Percentiles rank a stretch among this genome's conserved stretches.
phyloP scores from a whole-genome alignment of 1,140 invertebrate species.

The Zelostemma sp. region DNA sequence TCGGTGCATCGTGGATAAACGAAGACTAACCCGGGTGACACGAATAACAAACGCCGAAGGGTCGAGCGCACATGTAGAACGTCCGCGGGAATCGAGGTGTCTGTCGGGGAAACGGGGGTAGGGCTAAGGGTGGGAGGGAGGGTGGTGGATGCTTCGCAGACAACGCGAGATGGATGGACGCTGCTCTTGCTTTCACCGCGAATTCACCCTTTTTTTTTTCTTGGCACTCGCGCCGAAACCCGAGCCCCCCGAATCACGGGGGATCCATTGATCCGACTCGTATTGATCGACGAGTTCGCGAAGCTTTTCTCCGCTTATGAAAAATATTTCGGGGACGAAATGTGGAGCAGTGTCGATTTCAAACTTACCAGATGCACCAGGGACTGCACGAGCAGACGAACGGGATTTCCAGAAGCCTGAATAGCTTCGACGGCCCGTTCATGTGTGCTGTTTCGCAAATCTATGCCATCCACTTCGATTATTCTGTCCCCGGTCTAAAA shows the following conservation, averaged over 20 bases:
- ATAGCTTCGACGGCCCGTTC: slow-evolving; percentile 97
- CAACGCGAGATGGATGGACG: slow-evolving; percentile 26
- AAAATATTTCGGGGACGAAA: too few species aligned
- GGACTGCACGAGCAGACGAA: slow-evolving; percentile 93
- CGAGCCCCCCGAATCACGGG: slow-evolving; percentile 21
- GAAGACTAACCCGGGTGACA: slow-evolving; percentile 43
- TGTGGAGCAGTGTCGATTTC: too few species aligned
- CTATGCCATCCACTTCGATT: slow-evolving; percentile 92
- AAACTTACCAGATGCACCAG: slow-evolving; percentile 85
- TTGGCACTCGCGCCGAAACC: slow-evolving; percentile 5
- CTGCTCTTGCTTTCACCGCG: slow-evolving; percentile 17
- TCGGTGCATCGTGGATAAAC: slow-evolving; percentile 57
- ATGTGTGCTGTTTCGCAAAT: slow-evolving; percentile 91
- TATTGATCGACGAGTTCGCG: slow-evolving; percentile 17
- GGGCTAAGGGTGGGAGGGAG: slow-evolving; percentile 25
- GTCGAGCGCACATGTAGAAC: slow-evolving; percentile 32
- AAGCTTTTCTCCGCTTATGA: slow-evolving; percentile 1
- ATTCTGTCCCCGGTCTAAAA: slow-evolving; percentile 89
- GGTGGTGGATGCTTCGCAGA: slow-evolving; percentile 23
- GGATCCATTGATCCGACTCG: slow-evolving; percentile 29
- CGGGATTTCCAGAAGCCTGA: slow-evolving; percentile 89
- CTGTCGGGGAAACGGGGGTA: slow-evolving; percentile 22
- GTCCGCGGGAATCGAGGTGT: slow-evolving; percentile 25
- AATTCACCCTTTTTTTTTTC: slow-evolving; percentile 6
- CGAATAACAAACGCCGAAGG: slow-evolving; percentile 42